phyloP scores from a whole-genome alignment of 2,888 invertebrate species.

The Machimus atricapillus region DNA sequence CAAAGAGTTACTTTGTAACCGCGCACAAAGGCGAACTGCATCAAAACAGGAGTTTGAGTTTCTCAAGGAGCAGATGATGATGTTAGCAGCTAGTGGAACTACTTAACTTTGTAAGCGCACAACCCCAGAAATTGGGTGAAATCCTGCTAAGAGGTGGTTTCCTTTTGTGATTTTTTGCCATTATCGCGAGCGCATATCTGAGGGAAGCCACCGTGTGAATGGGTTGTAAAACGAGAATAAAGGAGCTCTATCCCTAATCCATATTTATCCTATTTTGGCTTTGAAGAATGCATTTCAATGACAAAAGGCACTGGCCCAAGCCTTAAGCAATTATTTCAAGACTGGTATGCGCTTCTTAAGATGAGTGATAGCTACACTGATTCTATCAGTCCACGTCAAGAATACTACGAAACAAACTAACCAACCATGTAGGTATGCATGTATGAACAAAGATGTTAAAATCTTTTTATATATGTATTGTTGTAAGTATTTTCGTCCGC shows the following conservation, averaged over 20 bases:
- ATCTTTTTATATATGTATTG: too few relatives aligned
- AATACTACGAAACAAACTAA: too few relatives aligned
- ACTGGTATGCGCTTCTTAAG: background rate
- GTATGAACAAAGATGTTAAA: too few relatives aligned
- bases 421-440: too few relatives aligned
- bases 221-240: background rate
- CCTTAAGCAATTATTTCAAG: background rate
- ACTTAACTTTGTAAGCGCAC: conserved; percentile 10
- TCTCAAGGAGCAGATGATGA: conserved; percentile 26
- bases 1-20: conserved; percentile 23
- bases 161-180: background rate
- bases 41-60: background rate
- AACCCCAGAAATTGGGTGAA: conserved; percentile 11
- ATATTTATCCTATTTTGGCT: background rate
- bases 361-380: background rate
- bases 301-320: background rate
- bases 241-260: background rate
- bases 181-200: background rate
- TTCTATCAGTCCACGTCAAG: background rate
- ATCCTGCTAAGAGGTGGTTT: background rate
- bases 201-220: conserved; percentile 14
- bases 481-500: too few relatives aligned
- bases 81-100: conserved; percentile 14
- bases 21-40: conserved; percentile 6
- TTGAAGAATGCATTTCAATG: background rate